Conservation (phyloP, 2,797 vertebrate genomes). For the Aldrovandia affinis region DNA sequence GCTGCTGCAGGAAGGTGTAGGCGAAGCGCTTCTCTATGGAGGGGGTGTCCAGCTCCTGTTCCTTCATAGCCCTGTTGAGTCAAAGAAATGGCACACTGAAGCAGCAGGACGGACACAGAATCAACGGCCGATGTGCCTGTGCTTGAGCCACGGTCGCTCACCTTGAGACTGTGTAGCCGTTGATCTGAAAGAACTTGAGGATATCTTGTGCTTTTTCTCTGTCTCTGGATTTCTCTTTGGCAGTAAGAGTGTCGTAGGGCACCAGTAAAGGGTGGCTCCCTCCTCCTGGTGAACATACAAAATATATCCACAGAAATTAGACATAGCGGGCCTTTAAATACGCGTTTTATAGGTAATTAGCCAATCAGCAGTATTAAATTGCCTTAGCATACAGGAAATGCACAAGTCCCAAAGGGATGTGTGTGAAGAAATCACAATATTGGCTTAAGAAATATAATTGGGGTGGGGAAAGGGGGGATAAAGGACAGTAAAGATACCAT, state of each 20-base stretch:
- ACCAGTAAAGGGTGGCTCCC: constrained; percentile 93
- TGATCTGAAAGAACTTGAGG: constrained; percentile 94
- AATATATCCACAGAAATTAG: not conserved
- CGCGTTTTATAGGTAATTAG: not conserved
- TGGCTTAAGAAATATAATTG: too few species aligned
- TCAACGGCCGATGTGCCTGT: not conserved
- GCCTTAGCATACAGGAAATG: not conserved
- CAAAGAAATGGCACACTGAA: constrained; percentile 8
- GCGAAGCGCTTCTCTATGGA: constrained; percentile 95
- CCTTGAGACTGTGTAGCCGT: constrained; percentile 90
- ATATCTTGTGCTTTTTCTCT: constrained; percentile 93
- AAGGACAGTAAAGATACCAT: not conserved
- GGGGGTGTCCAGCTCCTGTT: constrained; percentile 89
- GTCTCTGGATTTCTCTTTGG: constrained; percentile 95
- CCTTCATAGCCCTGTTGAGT: constrained; percentile 82
- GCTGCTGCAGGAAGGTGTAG: constrained; percentile 92
- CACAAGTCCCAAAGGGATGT: too few species aligned
- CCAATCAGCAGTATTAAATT: not conserved
- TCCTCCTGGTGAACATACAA: constrained; percentile 75
- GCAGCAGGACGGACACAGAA: constrained; percentile 21
- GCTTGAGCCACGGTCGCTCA: constrained; percentile 52
- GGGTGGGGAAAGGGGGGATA: not conserved
- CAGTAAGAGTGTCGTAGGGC: constrained; percentile 93
- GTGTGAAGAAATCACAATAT: not conserved
- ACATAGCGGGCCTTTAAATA: not conserved